These are phyloP conservation scores for Macaria notata DNA, from an alignment of 2,888 invertebrate species.

Conservation along the genomic window DNA sequence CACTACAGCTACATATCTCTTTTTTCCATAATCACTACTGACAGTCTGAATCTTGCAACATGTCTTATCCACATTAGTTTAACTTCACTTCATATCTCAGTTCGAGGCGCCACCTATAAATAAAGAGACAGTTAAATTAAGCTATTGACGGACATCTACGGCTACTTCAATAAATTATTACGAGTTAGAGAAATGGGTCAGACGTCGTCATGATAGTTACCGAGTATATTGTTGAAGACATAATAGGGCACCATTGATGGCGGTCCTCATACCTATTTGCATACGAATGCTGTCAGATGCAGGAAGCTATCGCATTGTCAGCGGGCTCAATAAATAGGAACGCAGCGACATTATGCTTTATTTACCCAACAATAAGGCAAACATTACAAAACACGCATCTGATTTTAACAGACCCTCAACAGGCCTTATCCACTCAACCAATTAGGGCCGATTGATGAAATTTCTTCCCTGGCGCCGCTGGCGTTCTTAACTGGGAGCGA, in stretches of 20 bases:
- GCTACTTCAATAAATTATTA: slow-evolving; percentile 10
- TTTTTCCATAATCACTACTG: too few relatives aligned
- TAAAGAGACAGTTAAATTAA: slow-evolving; percentile 9
- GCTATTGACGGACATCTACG: slow-evolving; percentile 12
- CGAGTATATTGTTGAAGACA: slow-evolving; percentile 11
- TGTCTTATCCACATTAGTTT: too few relatives aligned
- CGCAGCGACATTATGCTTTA: slow-evolving; percentile 11
- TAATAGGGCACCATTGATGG: slow-evolving; percentile 39
- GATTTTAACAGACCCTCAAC: slow-evolving; percentile 22
- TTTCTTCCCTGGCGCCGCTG: slow-evolving; percentile 25
- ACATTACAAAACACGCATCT: slow-evolving; percentile 15
- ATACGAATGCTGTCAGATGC: slow-evolving; percentile 44
- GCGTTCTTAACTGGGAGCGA: slow-evolving; percentile 8
- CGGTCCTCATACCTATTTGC: slow-evolving; percentile 43
- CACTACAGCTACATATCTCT: too few relatives aligned
- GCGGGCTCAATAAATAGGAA: slow-evolving; percentile 27
- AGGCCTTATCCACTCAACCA: slow-evolving; percentile 24
- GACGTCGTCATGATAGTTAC: slow-evolving; percentile 44
- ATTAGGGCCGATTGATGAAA: slow-evolving; percentile 28
- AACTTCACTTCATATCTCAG: too few relatives aligned
- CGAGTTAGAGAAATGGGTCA: slow-evolving; percentile 30
- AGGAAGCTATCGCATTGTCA: slow-evolving; percentile 37
- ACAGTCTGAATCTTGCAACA: too few relatives aligned
- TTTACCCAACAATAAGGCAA: slow-evolving; percentile 8
- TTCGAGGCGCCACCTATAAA: slow-evolving; percentile 1